Conservation (phyloP, 2,113 vertebrate species). For the Saimiri boliviensis region DNA sequence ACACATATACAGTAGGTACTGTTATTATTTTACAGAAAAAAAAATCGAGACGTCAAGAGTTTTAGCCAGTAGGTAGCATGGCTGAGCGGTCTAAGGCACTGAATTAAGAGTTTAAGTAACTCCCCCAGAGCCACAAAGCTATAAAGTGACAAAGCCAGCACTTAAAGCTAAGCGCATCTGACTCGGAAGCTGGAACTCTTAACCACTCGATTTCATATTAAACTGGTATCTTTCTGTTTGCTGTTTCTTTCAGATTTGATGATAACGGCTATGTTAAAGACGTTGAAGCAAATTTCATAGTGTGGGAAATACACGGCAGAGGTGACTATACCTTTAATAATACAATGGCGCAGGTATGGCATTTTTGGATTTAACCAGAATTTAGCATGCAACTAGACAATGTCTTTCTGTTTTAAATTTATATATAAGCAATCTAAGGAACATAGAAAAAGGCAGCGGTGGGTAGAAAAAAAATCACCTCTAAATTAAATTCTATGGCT, state of each 20-base stretch:
- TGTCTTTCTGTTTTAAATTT: background rate
- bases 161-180: background rate
- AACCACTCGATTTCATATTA: background rate
- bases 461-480: background rate
- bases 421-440: background rate
- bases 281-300: constrained; percentile 70
- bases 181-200: background rate
- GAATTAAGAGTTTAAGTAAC: constrained; percentile 73
- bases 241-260: constrained; percentile 61
- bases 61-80: constrained; percentile 9
- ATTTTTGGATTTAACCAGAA: background rate
- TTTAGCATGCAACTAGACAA: background rate
- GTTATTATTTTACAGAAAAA: background rate
- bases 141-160: background rate
- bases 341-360: constrained; percentile 68
- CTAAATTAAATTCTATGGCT: background rate
- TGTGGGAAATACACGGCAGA: constrained; percentile 79
- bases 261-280: background rate
- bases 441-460: background rate
- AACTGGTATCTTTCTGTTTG: background rate
- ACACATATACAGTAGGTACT: background rate
- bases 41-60: background rate
- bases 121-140: background rate
- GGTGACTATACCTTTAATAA: constrained; percentile 67
- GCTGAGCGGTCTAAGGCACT: constrained; percentile 83